Evolutionary conservation across 2,113 vertebrate genomes (phyloP).

Genomic region (Ceyx melanurus): DNA sequence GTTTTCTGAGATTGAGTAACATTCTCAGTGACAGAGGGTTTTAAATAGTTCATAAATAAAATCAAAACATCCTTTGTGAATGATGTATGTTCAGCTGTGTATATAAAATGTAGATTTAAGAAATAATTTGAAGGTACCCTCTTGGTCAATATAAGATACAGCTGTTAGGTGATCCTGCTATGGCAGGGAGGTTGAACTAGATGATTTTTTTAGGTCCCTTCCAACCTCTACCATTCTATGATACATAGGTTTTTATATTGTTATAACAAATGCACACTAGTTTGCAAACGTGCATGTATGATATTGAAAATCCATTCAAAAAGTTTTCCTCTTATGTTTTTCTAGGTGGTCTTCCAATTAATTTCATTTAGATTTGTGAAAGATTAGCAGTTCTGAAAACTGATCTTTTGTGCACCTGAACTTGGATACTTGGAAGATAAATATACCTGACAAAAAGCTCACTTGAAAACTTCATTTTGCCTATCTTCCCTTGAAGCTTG

Average conservation of each 20-base stretch:
- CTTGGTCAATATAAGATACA: not conserved
- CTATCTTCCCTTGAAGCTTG: not conserved
- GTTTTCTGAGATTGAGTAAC: not conserved
- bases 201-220: too few species aligned
- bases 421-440: not conserved
- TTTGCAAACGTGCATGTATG: not conserved
- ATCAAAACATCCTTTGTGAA: not conserved
- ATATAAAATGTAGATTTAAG: not conserved
- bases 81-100: rapidly evolving
- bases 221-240: too few species aligned
- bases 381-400: not conserved
- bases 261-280: not conserved
- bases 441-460: not conserved
- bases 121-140: not conserved
- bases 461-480: not conserved
- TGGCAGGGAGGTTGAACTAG: too few species aligned
- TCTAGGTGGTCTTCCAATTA: not conserved
- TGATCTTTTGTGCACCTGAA: not conserved
- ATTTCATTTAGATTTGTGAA: not conserved
- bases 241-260: not conserved
- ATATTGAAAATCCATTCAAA: not conserved
- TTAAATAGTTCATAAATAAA: not conserved
- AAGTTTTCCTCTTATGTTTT: not conserved
- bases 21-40: not conserved
- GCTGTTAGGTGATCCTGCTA: too few species aligned